These are phyloP conservation scores for Sisor rabdophorus DNA, from an alignment of 2,113 vertebrate genomes.

Conservation along the genomic window DNA sequence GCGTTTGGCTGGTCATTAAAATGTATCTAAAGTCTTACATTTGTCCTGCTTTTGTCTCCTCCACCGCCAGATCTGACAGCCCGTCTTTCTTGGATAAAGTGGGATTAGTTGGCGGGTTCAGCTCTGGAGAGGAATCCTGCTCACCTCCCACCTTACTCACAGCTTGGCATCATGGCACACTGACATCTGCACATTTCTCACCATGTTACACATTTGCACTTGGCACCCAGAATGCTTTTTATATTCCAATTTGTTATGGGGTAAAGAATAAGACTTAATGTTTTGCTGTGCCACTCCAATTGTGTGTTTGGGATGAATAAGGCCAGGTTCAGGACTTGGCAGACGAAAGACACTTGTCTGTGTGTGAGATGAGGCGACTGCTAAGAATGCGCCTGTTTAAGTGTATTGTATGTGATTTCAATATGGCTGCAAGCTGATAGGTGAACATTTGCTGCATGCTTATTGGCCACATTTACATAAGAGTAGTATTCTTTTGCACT, in stretches of 20 bases:
- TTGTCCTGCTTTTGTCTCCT: slow-evolving; percentile 56
- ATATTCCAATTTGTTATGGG: slow-evolving; percentile 66
- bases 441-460: slow-evolving; percentile 8
- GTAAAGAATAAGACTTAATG: slow-evolving; percentile 59
- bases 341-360: slow-evolving; percentile 54
- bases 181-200: slow-evolving; percentile 74
- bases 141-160: slow-evolving; percentile 47
- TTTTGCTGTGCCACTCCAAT: slow-evolving; percentile 55
- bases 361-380: slow-evolving; percentile 31
- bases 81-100: slow-evolving; percentile 81
- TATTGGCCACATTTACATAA: slow-evolving; percentile 25
- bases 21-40: slow-evolving; percentile 61
- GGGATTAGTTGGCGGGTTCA: slow-evolving; percentile 67
- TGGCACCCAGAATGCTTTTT: slow-evolving; percentile 58
- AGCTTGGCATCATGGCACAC: slow-evolving; percentile 41
- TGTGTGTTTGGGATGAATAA: slow-evolving; percentile 49
- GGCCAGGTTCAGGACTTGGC: slow-evolving; percentile 24
- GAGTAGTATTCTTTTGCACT: slow-evolving; percentile 34
- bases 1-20: slow-evolving; percentile 64
- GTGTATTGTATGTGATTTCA: slow-evolving; percentile 38
- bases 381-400: slow-evolving; percentile 26
- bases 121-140: slow-evolving; percentile 1
- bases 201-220: slow-evolving; percentile 50
- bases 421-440: slow-evolving; percentile 28
- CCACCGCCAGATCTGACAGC: slow-evolving; percentile 75